Conservation (phyloP, 2,888 invertebrate genomes). For the Tethea ocularis region DNA sequence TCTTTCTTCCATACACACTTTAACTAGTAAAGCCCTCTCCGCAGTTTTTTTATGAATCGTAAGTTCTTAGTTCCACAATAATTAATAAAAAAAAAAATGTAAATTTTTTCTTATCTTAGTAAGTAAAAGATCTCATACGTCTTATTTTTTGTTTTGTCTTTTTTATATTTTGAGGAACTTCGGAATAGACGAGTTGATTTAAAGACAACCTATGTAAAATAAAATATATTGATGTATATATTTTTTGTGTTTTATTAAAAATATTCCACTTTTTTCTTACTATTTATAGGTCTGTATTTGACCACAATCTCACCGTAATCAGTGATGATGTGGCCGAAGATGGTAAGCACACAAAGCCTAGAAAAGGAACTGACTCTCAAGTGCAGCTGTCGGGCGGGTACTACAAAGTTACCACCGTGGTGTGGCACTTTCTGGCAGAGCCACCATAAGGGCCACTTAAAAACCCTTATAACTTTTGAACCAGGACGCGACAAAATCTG, state of each 20-base stretch:
- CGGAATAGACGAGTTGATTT: conserved; percentile 82
- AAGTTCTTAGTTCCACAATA: conserved; percentile 80
- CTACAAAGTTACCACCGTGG: no score
- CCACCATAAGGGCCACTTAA: no score
- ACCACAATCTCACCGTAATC: no score
- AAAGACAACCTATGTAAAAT: conserved; percentile 84
- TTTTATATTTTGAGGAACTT: conserved; percentile 83
- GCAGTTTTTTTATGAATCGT: conserved; percentile 65
- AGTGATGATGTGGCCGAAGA: no score
- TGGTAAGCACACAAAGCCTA: no score
- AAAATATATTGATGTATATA: conserved; percentile 84
- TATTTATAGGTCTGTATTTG: no score
- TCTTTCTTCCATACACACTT: conserved; percentile 23
- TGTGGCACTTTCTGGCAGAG: no score
- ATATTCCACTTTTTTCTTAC: no score
- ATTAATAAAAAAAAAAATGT: conserved; percentile 54
- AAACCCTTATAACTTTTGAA: no score
- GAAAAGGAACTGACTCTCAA: no score
- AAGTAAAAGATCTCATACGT: conserved; percentile 83
- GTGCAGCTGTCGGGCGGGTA: no score
- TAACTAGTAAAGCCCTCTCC: conserved; percentile 59
- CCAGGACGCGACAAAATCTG: no score
- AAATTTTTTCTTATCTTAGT: conserved; percentile 64
- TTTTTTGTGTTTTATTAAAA: conserved; percentile 58
- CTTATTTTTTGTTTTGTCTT: conserved; percentile 83